phyloP scores from a whole-genome alignment of 2,113 vertebrate species.

The Butastur rufipennis region DNA sequence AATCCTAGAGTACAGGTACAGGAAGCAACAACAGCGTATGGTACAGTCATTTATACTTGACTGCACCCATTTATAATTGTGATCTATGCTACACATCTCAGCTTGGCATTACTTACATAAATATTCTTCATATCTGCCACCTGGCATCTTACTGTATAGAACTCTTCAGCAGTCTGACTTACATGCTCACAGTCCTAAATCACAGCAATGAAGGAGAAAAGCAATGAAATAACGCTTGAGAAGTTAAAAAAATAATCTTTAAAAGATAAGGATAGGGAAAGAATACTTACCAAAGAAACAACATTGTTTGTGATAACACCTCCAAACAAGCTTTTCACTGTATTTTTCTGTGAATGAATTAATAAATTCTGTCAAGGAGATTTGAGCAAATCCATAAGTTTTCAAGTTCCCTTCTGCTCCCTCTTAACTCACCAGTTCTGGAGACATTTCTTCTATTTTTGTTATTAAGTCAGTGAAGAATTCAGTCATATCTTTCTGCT shows the following conservation, averaged over 20 bases:
- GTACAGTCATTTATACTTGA: neutral
- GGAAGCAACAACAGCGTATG: rapidly evolving
- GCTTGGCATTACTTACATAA: slow-evolving; percentile 84
- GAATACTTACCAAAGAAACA: slow-evolving; percentile 90
- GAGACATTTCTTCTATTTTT: slow-evolving; percentile 99
- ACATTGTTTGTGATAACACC: slow-evolving; percentile 99
- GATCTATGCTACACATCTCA: neutral
- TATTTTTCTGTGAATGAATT: slow-evolving; percentile 88
- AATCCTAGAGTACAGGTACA: neutral
- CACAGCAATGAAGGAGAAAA: neutral
- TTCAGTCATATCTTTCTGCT: slow-evolving; percentile 99
- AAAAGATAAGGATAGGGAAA: neutral
- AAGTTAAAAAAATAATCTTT: neutral
- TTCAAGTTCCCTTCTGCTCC: neutral
- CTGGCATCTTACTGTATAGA: slow-evolving; percentile 97
- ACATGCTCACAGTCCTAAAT: slow-evolving; percentile 96
- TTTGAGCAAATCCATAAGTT: neutral
- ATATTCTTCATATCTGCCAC: slow-evolving; percentile 99
- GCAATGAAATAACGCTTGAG: neutral
- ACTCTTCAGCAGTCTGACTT: slow-evolving; percentile 98
- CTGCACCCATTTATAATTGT: neutral
- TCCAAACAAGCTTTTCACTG: slow-evolving; percentile 97
- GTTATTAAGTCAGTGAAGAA: slow-evolving; percentile 99
- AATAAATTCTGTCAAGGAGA: slow-evolving; percentile 55
- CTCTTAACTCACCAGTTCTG: slow-evolving; percentile 85